Base-by-base conservation (phyloP, 1,140 invertebrate species). In the Drosophila hydei region DNA sequence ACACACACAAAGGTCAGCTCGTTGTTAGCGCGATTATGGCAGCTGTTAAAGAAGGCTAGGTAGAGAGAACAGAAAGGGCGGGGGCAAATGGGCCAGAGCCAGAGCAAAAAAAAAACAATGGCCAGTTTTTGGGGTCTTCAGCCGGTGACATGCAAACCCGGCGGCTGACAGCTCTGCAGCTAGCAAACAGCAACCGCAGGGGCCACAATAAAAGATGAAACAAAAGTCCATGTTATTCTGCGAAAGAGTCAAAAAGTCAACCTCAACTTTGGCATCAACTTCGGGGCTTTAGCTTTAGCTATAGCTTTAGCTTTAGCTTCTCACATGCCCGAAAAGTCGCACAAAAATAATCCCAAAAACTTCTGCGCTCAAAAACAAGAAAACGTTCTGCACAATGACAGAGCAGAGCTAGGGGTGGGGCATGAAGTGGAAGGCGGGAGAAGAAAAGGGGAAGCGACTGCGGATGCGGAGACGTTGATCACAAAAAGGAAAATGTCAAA, bases 301-400 rank as follows among this genome's bases (percentile, higher is more conserved):
- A 19, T 5, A 38, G 33, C 43, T 67, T 11, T 33, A 18, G 61
- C 25, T 55, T 64, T 36, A 48, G 51, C 67, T 70, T 33, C 30
- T 83, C 80, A 85, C 79, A 85, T 84, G 80, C 74, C 81, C 80
- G 61, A 87, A 87, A 85, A 84, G 64, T 77, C 81, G 65, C 83
- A 81, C 81, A 88, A 70, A 87, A 87, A 87, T 87, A 87, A 87
- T 88, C 81, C 81, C 81, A 87, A 88, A 85, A 87, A 87, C 74
- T 87, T 87, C 64, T 68, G 54, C 48, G 83, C 83, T 87, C 83
- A 81, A 87, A 85, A 87, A 87, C 81, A 87, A 78, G 81, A 81
- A 81, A 87, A 78, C 70, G 80, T 77, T 84, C 72, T 55, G 63
- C 80, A 74, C 76, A 79, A 76, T 79, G 80, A 79, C 79, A 85